Percentiles rank a stretch among this genome's conserved stretches.
Evolutionary conservation across 2,113 vertebrate genomes (phyloP).

Genomic region (Porphyrio hochstetteri): DNA sequence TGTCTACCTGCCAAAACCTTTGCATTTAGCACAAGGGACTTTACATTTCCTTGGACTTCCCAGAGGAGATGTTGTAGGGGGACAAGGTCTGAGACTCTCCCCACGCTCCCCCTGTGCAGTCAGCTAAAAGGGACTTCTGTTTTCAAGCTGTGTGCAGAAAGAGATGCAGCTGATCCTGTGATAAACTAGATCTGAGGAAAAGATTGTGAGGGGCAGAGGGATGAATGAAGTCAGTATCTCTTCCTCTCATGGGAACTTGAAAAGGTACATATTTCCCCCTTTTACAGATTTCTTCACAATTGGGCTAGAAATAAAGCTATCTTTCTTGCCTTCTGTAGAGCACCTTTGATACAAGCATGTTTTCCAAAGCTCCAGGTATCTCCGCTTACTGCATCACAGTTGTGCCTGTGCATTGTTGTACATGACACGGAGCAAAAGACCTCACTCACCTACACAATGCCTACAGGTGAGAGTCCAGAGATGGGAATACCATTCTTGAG

Average conservation of each 20-base stretch:
- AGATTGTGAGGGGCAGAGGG: background rate
- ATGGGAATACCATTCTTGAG: background rate
- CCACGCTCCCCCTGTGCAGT: background rate
- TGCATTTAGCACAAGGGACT: constrained; percentile 19
- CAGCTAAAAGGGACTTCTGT: background rate
- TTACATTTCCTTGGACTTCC: constrained; percentile 14
- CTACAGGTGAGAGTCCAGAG: background rate
- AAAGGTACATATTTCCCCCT: background rate
- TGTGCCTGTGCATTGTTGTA: background rate
- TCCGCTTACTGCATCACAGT: background rate
- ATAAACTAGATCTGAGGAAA: background rate
- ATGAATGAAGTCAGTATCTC: background rate
- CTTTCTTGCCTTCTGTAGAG: background rate
- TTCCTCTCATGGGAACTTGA: background rate
- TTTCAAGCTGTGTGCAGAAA: background rate
- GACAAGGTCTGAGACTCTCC: background rate
- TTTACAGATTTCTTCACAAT: background rate
- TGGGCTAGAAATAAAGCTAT: background rate
- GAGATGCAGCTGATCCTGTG: background rate
- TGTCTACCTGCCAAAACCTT: constrained; percentile 57
- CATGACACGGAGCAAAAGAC: background rate
- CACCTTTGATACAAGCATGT: background rate
- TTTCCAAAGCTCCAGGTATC: background rate
- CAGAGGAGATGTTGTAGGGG: background rate
- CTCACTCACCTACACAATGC: background rate